Conservation (phyloP, 1,140 invertebrate species). For the Nasonia giraulti region DNA sequence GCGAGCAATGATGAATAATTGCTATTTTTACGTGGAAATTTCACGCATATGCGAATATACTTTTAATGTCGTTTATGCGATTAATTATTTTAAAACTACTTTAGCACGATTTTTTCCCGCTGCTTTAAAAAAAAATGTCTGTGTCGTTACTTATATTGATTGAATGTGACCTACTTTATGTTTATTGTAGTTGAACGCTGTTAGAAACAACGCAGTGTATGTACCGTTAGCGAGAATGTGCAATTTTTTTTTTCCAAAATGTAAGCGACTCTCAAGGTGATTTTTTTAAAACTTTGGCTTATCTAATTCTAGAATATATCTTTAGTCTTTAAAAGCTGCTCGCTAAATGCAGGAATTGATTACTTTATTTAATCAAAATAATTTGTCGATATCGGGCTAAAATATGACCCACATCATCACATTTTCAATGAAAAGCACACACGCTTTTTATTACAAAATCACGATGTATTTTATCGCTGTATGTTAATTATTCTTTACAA, state of each 20-base stretch:
- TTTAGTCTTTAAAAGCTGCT: too few species aligned
- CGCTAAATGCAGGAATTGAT: too few species aligned
- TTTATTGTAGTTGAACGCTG: constrained; percentile 29
- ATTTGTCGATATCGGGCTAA: too few species aligned
- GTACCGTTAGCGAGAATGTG: not conserved
- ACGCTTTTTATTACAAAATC: too few species aligned
- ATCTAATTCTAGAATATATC: not conserved
- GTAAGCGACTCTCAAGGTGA: not conserved
- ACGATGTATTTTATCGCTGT: too few species aligned
- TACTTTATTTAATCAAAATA: too few species aligned
- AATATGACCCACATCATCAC: too few species aligned
- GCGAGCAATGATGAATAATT: not conserved
- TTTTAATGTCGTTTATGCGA: not conserved
- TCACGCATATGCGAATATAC: not conserved
- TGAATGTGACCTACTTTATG: constrained; percentile 36
- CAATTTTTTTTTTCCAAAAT: not conserved
- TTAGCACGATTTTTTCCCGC: not conserved
- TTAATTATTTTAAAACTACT: not conserved
- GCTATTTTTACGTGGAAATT: not conserved
- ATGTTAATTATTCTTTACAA: too few species aligned
- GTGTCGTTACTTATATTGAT: constrained; percentile 39
- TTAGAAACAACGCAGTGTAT: constrained; percentile 25
- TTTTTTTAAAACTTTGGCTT: not conserved
- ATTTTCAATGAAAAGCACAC: too few species aligned
- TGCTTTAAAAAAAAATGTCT: constrained; percentile 1